Percentiles rank a stretch among this genome's conserved stretches.
Evolutionary conservation across 2,888 invertebrate genomes (phyloP).

Genomic region (Augiades crinisus): DNA sequence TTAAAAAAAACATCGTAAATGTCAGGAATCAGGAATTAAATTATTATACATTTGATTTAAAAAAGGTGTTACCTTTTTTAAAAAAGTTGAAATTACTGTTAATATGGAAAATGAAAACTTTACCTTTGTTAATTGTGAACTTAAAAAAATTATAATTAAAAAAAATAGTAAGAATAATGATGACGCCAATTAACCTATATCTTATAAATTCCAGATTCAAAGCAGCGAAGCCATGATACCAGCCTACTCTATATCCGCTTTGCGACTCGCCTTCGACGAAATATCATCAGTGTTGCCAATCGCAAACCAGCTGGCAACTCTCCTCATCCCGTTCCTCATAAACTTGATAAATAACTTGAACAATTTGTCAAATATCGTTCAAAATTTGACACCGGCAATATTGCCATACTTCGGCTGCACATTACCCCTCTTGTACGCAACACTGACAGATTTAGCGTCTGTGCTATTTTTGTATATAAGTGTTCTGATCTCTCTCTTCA

Average conservation of each 20-base stretch:
- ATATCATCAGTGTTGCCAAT: conserved; percentile 63
- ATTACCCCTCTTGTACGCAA: conserved; percentile 62
- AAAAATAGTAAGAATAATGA: too few species aligned
- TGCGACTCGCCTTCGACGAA: conserved; percentile 68
- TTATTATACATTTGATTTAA: too few species aligned
- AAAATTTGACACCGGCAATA: conserved; percentile 68
- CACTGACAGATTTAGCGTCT: conserved; percentile 67
- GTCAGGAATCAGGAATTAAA: too few species aligned
- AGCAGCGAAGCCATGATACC: conserved; percentile 67
- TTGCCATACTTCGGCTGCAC: conserved; percentile 73
- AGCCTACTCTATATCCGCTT: conserved; percentile 65
- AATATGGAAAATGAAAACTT: too few species aligned
- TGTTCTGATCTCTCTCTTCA: conserved; percentile 64
- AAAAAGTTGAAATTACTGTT: too few species aligned
- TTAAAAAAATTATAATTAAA: too few species aligned
- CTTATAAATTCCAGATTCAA: conserved; percentile 46
- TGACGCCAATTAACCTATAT: too few species aligned
- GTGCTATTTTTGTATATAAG: conserved; percentile 70
- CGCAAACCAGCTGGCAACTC: conserved; percentile 65
- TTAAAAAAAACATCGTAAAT: too few species aligned
- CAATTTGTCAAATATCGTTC: conserved; percentile 69
- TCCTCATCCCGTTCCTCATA: conserved; percentile 65
- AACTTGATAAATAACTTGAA: conserved; percentile 72
- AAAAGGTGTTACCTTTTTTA: too few species aligned
- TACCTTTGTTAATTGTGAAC: too few species aligned